Conservation (phyloP, 2,797 vertebrate species). For the Sebastes kiyomatsui region DNA sequence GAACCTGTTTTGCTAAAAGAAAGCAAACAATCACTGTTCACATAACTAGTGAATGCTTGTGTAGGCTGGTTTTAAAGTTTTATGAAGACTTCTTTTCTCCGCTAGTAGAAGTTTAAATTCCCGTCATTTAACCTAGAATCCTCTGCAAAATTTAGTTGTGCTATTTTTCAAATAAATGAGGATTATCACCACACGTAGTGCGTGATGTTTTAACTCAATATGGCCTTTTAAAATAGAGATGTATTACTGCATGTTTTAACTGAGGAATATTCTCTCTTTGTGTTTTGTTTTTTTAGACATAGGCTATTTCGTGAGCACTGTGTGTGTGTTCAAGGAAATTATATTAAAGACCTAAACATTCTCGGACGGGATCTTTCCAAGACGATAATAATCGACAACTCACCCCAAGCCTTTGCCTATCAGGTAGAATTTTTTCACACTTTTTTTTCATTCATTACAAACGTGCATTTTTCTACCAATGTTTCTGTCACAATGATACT, state of each 20-base stretch:
- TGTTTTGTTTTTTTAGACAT: slow-evolving; percentile 82
- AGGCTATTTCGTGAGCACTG: slow-evolving; percentile 98
- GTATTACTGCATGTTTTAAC: not conserved
- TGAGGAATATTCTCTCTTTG: not conserved
- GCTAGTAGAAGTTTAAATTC: not conserved
- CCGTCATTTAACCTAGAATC: not conserved
- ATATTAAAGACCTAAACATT: slow-evolving; percentile 99
- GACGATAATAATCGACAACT: slow-evolving; percentile 99
- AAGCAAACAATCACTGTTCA: not conserved
- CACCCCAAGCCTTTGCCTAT: slow-evolving; percentile 99
- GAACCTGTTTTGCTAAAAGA: not conserved
- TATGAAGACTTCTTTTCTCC: not conserved
- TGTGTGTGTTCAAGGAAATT: slow-evolving; percentile 98
- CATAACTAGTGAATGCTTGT: not conserved
- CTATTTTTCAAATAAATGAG: not conserved
- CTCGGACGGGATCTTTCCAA: slow-evolving; percentile 98
- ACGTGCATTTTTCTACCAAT: not conserved
- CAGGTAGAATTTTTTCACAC: slow-evolving; percentile 84
- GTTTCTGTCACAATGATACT: not conserved
- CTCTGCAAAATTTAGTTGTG: not conserved
- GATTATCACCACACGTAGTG: not conserved
- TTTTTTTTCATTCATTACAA: not conserved
- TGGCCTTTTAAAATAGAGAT: not conserved
- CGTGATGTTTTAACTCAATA: not conserved
- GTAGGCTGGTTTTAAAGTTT: not conserved